phyloP scores from a whole-genome alignment of 2,113 vertebrate genomes.

The Vicugna pacos region DNA sequence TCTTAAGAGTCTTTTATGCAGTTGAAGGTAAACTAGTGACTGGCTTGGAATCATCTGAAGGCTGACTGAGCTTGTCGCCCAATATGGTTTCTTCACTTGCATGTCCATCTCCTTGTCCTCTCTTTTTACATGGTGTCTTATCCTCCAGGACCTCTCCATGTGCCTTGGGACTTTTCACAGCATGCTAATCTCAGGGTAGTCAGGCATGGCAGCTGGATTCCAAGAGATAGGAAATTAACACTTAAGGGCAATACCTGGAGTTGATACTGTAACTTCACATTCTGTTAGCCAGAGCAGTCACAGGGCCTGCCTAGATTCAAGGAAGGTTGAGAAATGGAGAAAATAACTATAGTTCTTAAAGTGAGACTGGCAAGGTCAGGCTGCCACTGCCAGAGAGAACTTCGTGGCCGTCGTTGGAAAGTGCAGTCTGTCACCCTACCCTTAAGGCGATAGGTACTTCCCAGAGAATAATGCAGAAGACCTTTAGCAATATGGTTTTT shows the following conservation, averaged over 20 bases:
- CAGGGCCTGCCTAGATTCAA: not conserved
- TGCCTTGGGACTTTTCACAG: not conserved
- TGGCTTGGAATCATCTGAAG: not conserved
- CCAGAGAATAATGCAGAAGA: not conserved
- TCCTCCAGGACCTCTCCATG: not conserved
- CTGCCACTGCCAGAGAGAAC: not conserved
- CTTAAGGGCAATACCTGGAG: not conserved
- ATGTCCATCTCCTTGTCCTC: not conserved
- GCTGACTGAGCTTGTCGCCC: not conserved
- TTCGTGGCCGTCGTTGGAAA: slow-evolving; percentile 28
- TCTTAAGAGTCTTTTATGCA: not conserved
- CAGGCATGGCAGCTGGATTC: not conserved
- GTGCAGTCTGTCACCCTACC: not conserved
- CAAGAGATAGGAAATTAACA: not conserved
- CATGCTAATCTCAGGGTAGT: not conserved
- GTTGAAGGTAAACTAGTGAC: not conserved
- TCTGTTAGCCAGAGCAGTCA: not conserved
- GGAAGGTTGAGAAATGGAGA: accelerated
- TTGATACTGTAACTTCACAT: not conserved
- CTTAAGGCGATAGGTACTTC: not conserved
- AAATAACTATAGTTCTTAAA: not conserved
- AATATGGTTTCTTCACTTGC: not conserved
- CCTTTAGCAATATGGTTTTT: not conserved
- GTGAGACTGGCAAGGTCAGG: not conserved
- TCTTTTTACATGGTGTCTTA: not conserved